Evolutionary conservation across 2,113 vertebrate genomes (phyloP), one percentile per base, ranked within the genome.

Genomic region (Macquaria ambigua): DNA sequence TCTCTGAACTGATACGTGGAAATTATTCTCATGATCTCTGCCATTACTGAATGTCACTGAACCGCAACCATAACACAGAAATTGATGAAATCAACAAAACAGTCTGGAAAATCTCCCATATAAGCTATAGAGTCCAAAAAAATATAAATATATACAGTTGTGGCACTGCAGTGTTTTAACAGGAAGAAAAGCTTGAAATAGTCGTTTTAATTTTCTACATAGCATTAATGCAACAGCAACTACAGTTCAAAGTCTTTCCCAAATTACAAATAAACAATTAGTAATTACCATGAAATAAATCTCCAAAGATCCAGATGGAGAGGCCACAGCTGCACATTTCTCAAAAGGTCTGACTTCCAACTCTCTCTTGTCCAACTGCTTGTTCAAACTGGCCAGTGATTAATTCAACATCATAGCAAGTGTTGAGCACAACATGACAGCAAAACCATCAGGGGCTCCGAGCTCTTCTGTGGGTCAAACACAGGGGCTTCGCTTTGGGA

Each of bases 291-390:
- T 94, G 83, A 83, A 89, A 87, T 63, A 92, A 61, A 88, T 94
- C 92, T 82, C 92, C 89, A 76, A 93, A 90, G 87, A 94, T 94
- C 94, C 94, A 94, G 76, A 94, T 75, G 81, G 89, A 93, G 86
- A 94, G 88, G 53, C 93, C 92, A 64, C 94, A 94, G 85, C 91
- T 93, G 91, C 93, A 95, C 93, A 94, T 95, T 52, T 88, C 83
- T 77, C 56, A 58, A 34, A 41, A 56, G 8, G 41, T 80, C 75
- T 69, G 67, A 70, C 71, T 73, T 64, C 72, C 59, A 43, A 34
- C 71, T 58, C 46, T 43, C 71, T 74, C 82, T 56, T 43, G 84
- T 77, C 71, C 83, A 23, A 74, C n/a, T 73, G 72, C 72, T 77
- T 48, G 72, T 41, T 74, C 64, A 50, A 41, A 34, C 64, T 23